Evolutionary conservation across 2,113 vertebrate species (phyloP).

Genomic region (Pitta sordida): DNA sequence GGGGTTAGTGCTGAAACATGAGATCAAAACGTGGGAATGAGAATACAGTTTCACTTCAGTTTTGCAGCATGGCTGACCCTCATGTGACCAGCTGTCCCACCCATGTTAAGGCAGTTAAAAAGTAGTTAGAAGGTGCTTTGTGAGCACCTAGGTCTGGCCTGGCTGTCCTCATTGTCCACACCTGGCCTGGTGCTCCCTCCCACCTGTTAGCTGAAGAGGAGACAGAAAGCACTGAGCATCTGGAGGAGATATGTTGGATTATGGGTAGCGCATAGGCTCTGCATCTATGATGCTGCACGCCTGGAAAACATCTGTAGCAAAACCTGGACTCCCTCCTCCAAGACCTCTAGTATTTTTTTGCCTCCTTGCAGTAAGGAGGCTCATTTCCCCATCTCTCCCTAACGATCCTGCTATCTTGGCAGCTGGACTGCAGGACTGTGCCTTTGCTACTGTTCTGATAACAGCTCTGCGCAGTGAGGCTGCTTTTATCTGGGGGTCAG

Average conservation of each 20-base stretch:
- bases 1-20: neutral
- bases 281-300: neutral
- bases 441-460: neutral
- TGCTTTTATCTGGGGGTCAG: conserved; percentile 5
- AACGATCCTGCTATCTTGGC: neutral
- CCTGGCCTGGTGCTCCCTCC: neutral
- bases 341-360: neutral
- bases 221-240: neutral
- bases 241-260: neutral
- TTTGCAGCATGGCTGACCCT: neutral
- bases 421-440: neutral
- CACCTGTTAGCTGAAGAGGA: neutral
- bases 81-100: neutral
- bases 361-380: neutral
- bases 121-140: neutral
- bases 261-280: accelerated
- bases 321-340: neutral
- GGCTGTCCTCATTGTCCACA: neutral
- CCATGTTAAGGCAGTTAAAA: neutral
- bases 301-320: neutral
- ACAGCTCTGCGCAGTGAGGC: neutral
- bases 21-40: neutral
- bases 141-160: neutral
- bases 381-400: neutral
- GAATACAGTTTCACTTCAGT: neutral